These are phyloP conservation scores for Silurus aristotelis DNA, from an alignment of 2,797 vertebrate species.

Conservation along the genomic window DNA sequence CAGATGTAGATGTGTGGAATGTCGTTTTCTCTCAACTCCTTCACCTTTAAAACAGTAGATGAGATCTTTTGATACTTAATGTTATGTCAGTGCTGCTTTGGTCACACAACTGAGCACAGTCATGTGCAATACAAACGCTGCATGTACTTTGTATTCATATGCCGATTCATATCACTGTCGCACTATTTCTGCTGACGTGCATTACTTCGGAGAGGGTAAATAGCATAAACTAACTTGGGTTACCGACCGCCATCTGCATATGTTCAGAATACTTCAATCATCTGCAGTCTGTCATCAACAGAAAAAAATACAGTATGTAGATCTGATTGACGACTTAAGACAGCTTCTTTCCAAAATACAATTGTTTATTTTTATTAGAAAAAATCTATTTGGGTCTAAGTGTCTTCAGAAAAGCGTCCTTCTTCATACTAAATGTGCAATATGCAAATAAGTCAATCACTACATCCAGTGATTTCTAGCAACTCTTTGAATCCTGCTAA, in stretches of 20 bases:
- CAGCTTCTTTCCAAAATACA: neutral
- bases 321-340: neutral
- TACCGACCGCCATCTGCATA: neutral
- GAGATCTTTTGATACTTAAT: neutral
- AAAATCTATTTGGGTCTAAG: neutral
- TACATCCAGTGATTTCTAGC: neutral
- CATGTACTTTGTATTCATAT: neutral
- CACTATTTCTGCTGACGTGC: conserved; percentile 7
- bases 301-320: neutral
- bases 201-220: neutral
- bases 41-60: neutral
- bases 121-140: neutral
- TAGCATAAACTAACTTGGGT: neutral
- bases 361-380: neutral
- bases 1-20: neutral
- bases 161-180: neutral
- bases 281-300: neutral
- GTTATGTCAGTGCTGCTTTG: neutral
- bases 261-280: neutral
- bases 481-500: neutral
- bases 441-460: neutral
- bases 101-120: neutral
- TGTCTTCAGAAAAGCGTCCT: neutral
- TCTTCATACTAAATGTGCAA: too few relatives aligned
- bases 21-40: neutral